A percentile compares a stretch with the other conserved stretches of the same genome.
Evolutionary conservation across 2,797 vertebrate species (phyloP).

Genomic region (Chelmon rostratus): DNA sequence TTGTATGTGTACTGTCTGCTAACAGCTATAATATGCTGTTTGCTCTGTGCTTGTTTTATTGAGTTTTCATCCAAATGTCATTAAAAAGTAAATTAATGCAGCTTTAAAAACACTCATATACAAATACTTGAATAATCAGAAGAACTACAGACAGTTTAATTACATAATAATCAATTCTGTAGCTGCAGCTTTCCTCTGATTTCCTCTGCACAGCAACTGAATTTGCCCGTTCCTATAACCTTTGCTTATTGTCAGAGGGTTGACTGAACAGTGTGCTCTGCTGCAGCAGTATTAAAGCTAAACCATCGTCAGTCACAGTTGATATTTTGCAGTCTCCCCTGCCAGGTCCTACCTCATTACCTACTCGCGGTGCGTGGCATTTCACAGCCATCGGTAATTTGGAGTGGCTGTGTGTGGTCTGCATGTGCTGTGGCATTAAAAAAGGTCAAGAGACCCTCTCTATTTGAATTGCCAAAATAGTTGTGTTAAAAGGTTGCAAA

Average conservation of each 20-base stretch:
- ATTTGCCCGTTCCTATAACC: conserved; percentile 13
- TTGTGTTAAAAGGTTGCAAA: conserved; percentile 51
- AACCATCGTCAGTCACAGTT: conserved; percentile 52
- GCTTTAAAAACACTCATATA: not conserved
- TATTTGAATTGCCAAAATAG: conserved; percentile 54
- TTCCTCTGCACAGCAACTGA: not conserved
- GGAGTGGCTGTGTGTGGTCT: conserved; percentile 62
- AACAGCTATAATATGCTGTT: not conserved
- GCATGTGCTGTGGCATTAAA: conserved; percentile 55
- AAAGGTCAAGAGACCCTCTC: conserved; percentile 65
- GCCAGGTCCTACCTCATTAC: conserved; percentile 64
- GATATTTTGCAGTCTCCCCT: conserved; percentile 35
- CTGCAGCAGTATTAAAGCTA: conserved; percentile 51
- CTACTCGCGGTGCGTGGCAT: conserved; percentile 56
- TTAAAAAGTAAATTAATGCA: not conserved
- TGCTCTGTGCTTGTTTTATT: too few species aligned
- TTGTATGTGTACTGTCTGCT: not conserved
- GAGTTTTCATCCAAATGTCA: too few species aligned
- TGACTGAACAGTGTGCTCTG: conserved; percentile 29
- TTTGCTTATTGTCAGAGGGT: conserved; percentile 29
- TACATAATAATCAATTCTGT: not conserved
- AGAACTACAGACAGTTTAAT: not conserved
- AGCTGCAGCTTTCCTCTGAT: not conserved
- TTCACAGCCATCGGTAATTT: conserved; percentile 61
- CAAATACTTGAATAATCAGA: not conserved